These are phyloP conservation scores for Sminthopsis crassicaudata DNA, from an alignment of 2,113 vertebrate genomes.

Conservation along the genomic window DNA sequence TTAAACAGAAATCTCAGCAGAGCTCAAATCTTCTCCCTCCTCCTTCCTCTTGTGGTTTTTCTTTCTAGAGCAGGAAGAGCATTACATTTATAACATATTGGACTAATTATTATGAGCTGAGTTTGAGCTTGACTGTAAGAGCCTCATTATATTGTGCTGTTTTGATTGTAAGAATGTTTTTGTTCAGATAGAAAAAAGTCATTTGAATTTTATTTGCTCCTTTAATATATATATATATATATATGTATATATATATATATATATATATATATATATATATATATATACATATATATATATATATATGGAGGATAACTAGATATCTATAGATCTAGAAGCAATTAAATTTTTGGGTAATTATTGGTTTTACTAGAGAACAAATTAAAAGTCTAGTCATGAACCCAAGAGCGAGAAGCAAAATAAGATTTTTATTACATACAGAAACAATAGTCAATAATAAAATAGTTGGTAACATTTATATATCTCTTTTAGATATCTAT, in stretches of 20 bases:
- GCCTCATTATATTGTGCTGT: constrained; percentile 20
- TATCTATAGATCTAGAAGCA: background rate
- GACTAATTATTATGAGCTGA: constrained; percentile 66
- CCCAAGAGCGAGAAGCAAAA: background rate
- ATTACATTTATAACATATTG: constrained; percentile 73
- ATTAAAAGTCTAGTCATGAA: background rate
- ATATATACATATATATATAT: too few relatives aligned
- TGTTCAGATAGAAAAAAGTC: constrained; percentile 40
- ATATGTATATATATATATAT: too few relatives aligned
- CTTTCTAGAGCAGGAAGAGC: constrained; percentile 61
- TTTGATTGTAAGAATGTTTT: constrained; percentile 48
- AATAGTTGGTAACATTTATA: background rate
- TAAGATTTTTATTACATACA: background rate
- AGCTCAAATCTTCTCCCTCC: background rate
- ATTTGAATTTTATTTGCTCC: constrained; percentile 50
- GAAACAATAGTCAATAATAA: background rate
- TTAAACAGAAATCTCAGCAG: constrained; percentile 75
- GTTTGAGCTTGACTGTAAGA: constrained; percentile 54
- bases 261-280: too few relatives aligned
- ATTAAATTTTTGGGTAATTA: constrained; percentile 4
- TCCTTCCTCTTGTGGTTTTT: constrained; percentile 59
- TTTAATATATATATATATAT: constrained; percentile 24
- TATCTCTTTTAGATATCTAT: background rate
- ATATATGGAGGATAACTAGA: background rate
- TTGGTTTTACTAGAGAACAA: constrained; percentile 18